Evolutionary conservation across 1,140 invertebrate species (phyloP).

Genomic region (Pararge aegeria): DNA sequence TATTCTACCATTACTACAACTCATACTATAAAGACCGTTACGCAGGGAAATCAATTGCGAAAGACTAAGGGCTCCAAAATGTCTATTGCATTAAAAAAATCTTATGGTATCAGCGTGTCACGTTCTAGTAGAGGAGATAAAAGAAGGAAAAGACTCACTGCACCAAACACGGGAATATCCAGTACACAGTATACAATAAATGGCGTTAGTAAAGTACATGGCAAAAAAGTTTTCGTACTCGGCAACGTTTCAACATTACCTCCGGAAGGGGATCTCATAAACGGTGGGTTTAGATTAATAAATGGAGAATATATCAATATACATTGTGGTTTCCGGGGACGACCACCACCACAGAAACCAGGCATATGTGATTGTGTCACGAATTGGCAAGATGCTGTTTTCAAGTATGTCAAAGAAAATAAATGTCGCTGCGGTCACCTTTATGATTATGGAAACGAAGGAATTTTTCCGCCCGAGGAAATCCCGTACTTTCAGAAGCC

Average conservation of each 20-base stretch:
- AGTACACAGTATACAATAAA: conserved; percentile 60
- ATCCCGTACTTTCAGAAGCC: conserved; percentile 57
- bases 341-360: conserved; percentile 45
- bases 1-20: conserved; percentile 42
- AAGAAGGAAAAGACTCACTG: conserved; percentile 42
- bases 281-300: conserved; percentile 51
- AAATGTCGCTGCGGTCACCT: conserved; percentile 64
- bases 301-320: conserved; percentile 51
- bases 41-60: conserved; percentile 30
- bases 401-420: conserved; percentile 51
- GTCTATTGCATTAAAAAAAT: conserved; percentile 53
- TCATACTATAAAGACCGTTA: conserved; percentile 43
- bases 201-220: conserved; percentile 48
- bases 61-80: conserved; percentile 42
- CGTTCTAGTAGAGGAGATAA: conserved; percentile 33
- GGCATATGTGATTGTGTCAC: conserved; percentile 61
- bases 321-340: conserved; percentile 52
- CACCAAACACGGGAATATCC: conserved; percentile 50
- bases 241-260: conserved; percentile 53
- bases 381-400: conserved; percentile 51
- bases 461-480: conserved; percentile 48
- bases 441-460: conserved; percentile 64
- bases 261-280: conserved; percentile 51
- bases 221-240: conserved; percentile 48
- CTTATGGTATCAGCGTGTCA: conserved; percentile 41